Percentiles rank a stretch among this genome's conserved stretches.
Evolutionary conservation across 2,888 invertebrate species (phyloP).

Genomic region (Amaurobius ferox): DNA sequence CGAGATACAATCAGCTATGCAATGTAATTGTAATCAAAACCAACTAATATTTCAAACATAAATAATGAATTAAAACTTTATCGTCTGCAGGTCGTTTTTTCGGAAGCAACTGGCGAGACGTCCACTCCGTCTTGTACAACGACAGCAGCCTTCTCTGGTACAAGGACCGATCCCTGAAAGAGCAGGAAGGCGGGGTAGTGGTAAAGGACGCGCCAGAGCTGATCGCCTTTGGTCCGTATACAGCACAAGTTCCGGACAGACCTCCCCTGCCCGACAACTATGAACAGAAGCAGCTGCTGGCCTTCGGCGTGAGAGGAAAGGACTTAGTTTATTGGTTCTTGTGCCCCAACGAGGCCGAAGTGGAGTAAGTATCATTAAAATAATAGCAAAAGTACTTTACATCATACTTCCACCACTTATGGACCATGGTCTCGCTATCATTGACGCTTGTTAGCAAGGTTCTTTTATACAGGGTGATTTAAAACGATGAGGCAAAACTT

Average conservation of each 20-base stretch:
- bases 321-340: constrained; percentile 89
- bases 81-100: constrained; percentile 84
- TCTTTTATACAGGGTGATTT: too few species aligned
- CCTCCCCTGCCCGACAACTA: constrained; percentile 83
- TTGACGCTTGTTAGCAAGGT: too few species aligned
- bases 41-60: too few species aligned
- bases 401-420: too few species aligned
- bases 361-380: constrained; percentile 82
- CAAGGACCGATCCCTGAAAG: constrained; percentile 82
- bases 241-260: constrained; percentile 85
- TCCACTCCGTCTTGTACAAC: constrained; percentile 89
- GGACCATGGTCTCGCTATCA: too few species aligned
- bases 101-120: constrained; percentile 89
- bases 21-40: too few species aligned
- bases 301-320: constrained; percentile 84
- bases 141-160: constrained; percentile 93
- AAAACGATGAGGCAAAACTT: too few species aligned
- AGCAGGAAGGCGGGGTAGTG: constrained; percentile 80
- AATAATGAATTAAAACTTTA: too few species aligned
- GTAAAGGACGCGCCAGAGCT: constrained; percentile 89
- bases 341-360: constrained; percentile 86
- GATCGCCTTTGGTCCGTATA: constrained; percentile 88
- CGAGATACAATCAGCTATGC: too few species aligned
- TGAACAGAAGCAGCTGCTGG: constrained; percentile 85
- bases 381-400: neutral